Base-by-base conservation (phyloP, 2,888 invertebrate species). In the Dicycla oo region DNA sequence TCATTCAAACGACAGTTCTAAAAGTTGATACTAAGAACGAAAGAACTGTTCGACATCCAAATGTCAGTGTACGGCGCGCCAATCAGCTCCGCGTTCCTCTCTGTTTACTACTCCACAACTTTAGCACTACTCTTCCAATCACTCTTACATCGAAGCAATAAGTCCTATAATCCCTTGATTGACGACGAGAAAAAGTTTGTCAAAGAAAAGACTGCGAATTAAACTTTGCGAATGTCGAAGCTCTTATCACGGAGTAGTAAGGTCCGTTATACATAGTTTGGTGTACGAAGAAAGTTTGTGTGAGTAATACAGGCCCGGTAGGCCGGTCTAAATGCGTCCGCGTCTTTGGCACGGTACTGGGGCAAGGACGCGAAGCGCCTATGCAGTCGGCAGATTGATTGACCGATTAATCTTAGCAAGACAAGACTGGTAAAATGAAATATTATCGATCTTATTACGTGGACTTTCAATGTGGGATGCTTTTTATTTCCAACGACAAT, bases 321-420 rank as follows among this genome's bases (percentile, higher is more conserved):
- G 91, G 91, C 89, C 90, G 89, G 84, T 90, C 95, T 95, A 95
- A 94, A 94, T 91, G 88, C 91, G 95, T 93, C 91, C 88, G 81
- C 89, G 91, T 90, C 92, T 91, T 85, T 94, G 94, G 94, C 93
- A 92, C 94, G 90, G 90, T 92, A 95, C 92, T 95, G 92, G 95
- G 95, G 93, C 95, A 95, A 95, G 95, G 95, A 94, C 95, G 94
- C 91, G 77, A 87, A 91, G 93, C 92, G 92, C 92, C 93, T 89
- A 93, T 94, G 94, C 94, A 93, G 86, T 88, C 91, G 88, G 87
- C 89, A 91, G 93, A 94, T 93, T 94, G 95, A 95, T 95, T 92
- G 92, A 92, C 91, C 92, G 94, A 95, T 95, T 92, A 94, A 95
- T 94, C 93, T 93, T 86, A 88, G 87, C 87, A 86, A 88, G 88